Evolutionary conservation across 1,140 invertebrate species (phyloP).

Genomic region (Bombus breviceps): DNA sequence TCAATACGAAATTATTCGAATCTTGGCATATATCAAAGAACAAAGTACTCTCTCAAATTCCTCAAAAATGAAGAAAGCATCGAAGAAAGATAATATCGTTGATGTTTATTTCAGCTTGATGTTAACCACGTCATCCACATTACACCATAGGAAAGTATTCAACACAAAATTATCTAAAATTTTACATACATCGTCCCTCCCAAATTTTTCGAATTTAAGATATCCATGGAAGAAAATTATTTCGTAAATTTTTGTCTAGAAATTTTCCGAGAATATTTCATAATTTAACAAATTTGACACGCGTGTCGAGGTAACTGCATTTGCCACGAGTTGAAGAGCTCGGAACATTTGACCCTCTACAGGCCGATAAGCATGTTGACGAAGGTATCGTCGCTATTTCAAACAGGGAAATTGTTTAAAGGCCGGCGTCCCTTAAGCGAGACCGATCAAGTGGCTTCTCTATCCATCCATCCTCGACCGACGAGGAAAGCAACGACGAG

Average conservation of each 20-base stretch:
- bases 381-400: constrained; percentile 19
- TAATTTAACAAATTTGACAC: neutral
- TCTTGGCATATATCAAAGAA: neutral
- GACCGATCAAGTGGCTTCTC: constrained; percentile 37
- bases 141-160: too few species aligned
- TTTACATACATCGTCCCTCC: too few species aligned
- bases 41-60: neutral
- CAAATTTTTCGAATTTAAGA: too few species aligned
- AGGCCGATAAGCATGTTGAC: constrained; percentile 22
- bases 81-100: too few species aligned
- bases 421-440: constrained; percentile 8
- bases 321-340: neutral
- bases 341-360: constrained; percentile 23
- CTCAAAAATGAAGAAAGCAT: neutral
- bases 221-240: neutral
- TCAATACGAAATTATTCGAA: neutral
- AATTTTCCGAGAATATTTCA: neutral
- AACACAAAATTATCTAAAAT: too few species aligned
- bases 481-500: constrained; percentile 20
- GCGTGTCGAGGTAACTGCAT: neutral
- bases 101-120: too few species aligned
- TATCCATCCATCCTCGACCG: constrained; percentile 11
- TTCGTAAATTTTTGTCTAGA: neutral
- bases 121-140: too few species aligned
- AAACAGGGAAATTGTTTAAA: constrained; percentile 54